Percentiles rank a stretch among this genome's conserved stretches.
Evolutionary conservation across 2,113 vertebrate genomes (phyloP).

Genomic region (Pontoporia blainvillei): DNA sequence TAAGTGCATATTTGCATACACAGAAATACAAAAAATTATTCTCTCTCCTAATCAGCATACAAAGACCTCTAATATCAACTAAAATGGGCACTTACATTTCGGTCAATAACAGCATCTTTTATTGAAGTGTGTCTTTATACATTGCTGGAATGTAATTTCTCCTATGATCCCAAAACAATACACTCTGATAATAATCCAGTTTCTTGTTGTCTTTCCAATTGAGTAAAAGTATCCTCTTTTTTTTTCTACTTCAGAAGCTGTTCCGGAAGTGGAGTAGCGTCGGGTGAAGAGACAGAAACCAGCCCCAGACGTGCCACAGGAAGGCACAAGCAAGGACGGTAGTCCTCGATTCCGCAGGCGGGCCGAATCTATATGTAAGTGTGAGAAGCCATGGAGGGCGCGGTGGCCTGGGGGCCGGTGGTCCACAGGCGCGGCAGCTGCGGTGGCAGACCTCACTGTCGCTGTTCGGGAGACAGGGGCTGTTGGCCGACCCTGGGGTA

Average conservation of each 20-base stretch:
- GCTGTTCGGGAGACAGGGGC: no score
- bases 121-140: background rate
- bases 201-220: background rate
- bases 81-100: background rate
- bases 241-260: conserved; percentile 58
- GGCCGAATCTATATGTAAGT: conserved; percentile 80
- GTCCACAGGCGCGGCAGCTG: background rate
- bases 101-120: background rate
- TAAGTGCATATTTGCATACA: background rate
- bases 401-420: fast-evolving
- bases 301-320: conserved; percentile 10
- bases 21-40: background rate
- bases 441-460: background rate
- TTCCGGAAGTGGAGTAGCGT: conserved; percentile 46
- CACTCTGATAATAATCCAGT: background rate
- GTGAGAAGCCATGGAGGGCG: background rate
- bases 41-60: background rate
- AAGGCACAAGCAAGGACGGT: conserved; percentile 46
- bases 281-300: background rate
- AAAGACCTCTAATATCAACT: background rate
- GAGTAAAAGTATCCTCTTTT: background rate
- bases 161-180: background rate
- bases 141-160: conserved; percentile 6
- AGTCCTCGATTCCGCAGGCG: conserved; percentile 30
- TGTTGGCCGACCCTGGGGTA: background rate